Evolutionary conservation across 2,113 vertebrate species (phyloP), one percentile per base, ranked within the genome.

Genomic region (Coryphaenoides rupestris): DNA sequence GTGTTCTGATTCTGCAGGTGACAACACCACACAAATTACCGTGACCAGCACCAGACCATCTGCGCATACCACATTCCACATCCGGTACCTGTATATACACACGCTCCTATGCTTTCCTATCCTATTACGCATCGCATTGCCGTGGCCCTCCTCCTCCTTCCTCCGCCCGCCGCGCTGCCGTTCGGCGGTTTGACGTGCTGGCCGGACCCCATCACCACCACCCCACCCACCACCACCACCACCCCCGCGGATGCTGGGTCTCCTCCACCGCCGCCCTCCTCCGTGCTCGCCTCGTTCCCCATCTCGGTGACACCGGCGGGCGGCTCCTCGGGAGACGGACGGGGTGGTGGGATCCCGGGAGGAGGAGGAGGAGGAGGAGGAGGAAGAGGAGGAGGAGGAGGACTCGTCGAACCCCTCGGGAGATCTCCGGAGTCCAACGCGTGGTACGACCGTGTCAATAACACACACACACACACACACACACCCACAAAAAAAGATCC

Each of bases 261-360:
- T 16, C 89, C 87, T 47, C 82, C 82, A 68, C 81, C 81, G 66
- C 84, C 89, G 66, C 87, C 90, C 69, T 87, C 90, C 84, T 92
- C 90, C 75, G 90, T 83, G 83, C 91, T 92, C 74, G 88, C 91
- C 80, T 92, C 91, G 80, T 92, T 92, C 73, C 91, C 91, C 91
- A 92, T 92, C 76, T 85, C 78, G 71, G 79, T 81, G n/a, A n/a
- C n/a, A n/a, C n/a, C n/a, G n/a, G n/a, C n/a, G n/a, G n/a, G n/a
- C n/a, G n/a, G n/a, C 80, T 84, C 82, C 68, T 78, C 62, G 56
- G 78, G 80, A 86, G 72, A 81, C 73, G 64, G 72, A 78, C 68
- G 79, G 75, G 77, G 72, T n/a, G n/a, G n/a, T n/a, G n/a, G n/a
- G n/a, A n/a, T n/a, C 47, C n/a, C 15, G 47, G 47, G n/a, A n/a